Evolutionary conservation across 1,140 invertebrate species (phyloP), one percentile per base, ranked within the genome.

Genomic region (Euschistus heros): DNA sequence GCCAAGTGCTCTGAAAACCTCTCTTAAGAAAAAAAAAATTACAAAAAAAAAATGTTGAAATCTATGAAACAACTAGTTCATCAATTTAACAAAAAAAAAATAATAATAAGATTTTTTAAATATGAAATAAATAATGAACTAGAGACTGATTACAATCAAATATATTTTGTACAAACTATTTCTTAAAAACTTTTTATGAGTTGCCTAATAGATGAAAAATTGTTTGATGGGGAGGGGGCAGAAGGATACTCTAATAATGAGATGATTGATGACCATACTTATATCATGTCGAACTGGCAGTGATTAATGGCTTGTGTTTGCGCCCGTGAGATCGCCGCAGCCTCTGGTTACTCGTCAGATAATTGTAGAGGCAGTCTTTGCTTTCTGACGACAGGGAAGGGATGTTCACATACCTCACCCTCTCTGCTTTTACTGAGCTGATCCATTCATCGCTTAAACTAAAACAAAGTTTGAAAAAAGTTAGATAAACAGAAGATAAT

Each of bases 381-480:
- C 26, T 42, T 17, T 62, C 44, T 2, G 24, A 20, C 4, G 65
- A 18, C 6, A 66, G 33, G 1, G 65, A 33, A 0, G 44, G 20
- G 18, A 66, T 66, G 26, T 30, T 62, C 14, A 66, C 60, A 5
- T 61, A 14, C 18, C 65, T 13, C 6, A 44, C 44, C 26, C 60
- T 42, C 27, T 62, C 65, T 2, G 50, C 65, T 24, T 55, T 62
- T 26, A 42, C 26, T 20, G 59, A 20, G 18, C 33, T 60, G n/a
- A 55, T 46, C 65, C 65, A 66, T 33, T 66, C 65, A 22, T 66
- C 65, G 5, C 52, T 44, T 15, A 66, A 13, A 17, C 65, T 66
- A 22, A 5, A 65, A 60, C 30, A 37, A 13, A 37, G 1, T 10
- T 37, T 37, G 13, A 37, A 37, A 1, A n/a, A n/a, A n/a, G n/a